These are phyloP conservation scores for Microchrysa polita DNA, from an alignment of 2,888 invertebrate species.

Conservation along the genomic window DNA sequence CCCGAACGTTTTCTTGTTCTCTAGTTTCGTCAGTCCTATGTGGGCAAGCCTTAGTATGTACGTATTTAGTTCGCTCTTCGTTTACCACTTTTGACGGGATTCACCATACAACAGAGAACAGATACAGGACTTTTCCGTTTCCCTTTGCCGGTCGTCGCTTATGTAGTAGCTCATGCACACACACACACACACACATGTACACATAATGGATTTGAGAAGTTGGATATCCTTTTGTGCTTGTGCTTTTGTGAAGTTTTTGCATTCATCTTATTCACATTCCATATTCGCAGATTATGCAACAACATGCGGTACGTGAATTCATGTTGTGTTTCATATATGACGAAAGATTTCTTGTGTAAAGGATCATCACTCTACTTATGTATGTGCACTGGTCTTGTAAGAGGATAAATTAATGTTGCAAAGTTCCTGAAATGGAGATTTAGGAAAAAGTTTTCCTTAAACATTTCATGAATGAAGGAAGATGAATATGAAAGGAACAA, in stretches of 20 bases:
- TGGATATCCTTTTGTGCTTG: neutral
- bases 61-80: no score
- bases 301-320: neutral
- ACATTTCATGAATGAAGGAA: no score
- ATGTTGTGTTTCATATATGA: neutral
- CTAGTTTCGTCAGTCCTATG: conserved; percentile 8
- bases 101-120: neutral
- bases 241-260: neutral
- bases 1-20: conserved; percentile 15
- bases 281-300: neutral
- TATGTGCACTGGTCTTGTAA: neutral
- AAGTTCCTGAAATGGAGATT: no score
- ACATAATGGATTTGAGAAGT: neutral
- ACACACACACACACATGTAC: no score
- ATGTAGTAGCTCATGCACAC: no score
- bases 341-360: neutral
- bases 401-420: neutral
- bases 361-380: neutral
- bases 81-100: neutral
- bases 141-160: neutral
- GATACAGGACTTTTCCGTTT: neutral
- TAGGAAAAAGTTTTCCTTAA: no score
- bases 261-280: conserved; percentile 3
- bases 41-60: neutral
- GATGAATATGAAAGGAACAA: no score